A percentile compares a stretch with the other conserved stretches of the same genome.
phyloP scores from a whole-genome alignment of 1,140 invertebrate species.

The Sycobia sp. region DNA sequence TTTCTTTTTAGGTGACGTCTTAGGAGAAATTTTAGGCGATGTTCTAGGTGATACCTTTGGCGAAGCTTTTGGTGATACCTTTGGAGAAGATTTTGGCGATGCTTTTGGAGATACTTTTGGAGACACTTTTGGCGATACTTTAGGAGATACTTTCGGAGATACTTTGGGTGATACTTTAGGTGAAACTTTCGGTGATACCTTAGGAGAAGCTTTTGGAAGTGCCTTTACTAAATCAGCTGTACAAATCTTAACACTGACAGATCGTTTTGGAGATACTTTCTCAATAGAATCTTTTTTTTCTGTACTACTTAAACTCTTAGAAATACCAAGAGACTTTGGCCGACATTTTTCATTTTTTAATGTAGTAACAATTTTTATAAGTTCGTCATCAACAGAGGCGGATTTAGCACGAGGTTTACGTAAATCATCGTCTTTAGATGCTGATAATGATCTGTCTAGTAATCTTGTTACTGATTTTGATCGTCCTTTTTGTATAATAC shows the following conservation, averaged over 20 bases:
- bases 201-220: slow-evolving; percentile 38
- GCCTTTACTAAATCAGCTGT: slow-evolving; percentile 42
- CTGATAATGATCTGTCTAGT: slow-evolving; percentile 48
- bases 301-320: slow-evolving; percentile 56
- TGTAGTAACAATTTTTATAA: slow-evolving; percentile 46
- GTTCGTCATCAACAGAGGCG: slow-evolving; percentile 56
- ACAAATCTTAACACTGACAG: slow-evolving; percentile 38
- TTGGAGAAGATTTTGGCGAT: slow-evolving; percentile 43
- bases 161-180: slow-evolving; percentile 37
- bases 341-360: slow-evolving; percentile 49
- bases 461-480: slow-evolving; percentile 56
- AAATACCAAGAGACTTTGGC: slow-evolving; percentile 57
- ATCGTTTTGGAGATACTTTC: slow-evolving; percentile 55
- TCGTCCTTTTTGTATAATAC: slow-evolving; percentile 58
- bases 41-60: slow-evolving; percentile 30
- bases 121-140: slow-evolving; percentile 34
- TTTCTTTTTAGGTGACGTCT: slow-evolving; percentile 32
- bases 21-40: slow-evolving; percentile 27
- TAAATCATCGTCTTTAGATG: slow-evolving; percentile 49
- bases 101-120: slow-evolving; percentile 39
- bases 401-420: slow-evolving; percentile 52
- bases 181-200: slow-evolving; percentile 38
- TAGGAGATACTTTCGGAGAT: slow-evolving; percentile 34
- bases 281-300: slow-evolving; percentile 56
- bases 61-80: slow-evolving; percentile 36